These are phyloP conservation scores for Saccopteryx leptura DNA, from an alignment of 2,113 vertebrate genomes.

Conservation along the genomic window DNA sequence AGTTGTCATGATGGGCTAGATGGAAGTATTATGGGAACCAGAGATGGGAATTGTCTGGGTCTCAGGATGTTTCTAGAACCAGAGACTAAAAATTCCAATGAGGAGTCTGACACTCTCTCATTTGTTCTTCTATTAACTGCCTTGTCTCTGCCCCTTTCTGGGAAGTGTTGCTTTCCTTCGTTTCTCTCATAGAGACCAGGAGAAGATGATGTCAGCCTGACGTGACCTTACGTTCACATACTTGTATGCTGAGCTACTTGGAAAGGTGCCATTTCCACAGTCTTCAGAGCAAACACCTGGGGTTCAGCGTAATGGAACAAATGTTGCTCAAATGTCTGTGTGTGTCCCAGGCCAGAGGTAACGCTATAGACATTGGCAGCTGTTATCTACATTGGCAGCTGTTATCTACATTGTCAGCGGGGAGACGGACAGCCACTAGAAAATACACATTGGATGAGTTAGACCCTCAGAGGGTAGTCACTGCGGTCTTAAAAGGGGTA, in stretches of 20 bases:
- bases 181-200: background rate
- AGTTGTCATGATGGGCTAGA: background rate
- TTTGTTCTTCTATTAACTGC: background rate
- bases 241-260: background rate
- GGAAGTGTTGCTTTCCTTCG: background rate
- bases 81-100: background rate
- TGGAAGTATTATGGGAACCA: background rate
- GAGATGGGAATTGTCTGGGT: background rate
- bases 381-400: background rate
- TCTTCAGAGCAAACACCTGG: background rate
- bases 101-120: background rate
- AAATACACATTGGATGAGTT: background rate
- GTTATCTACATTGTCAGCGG: fast-evolving
- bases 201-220: background rate
- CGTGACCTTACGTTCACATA: background rate
- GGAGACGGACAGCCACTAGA: background rate
- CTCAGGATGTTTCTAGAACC: background rate
- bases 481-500: background rate
- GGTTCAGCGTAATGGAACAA: background rate
- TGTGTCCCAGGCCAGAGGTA: background rate
- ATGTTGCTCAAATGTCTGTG: background rate
- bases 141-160: background rate
- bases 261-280: background rate
- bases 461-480: background rate
- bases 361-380: background rate